Evolutionary conservation across 2,888 invertebrate genomes (phyloP).

Genomic region (Eustalomyia histrio): DNA sequence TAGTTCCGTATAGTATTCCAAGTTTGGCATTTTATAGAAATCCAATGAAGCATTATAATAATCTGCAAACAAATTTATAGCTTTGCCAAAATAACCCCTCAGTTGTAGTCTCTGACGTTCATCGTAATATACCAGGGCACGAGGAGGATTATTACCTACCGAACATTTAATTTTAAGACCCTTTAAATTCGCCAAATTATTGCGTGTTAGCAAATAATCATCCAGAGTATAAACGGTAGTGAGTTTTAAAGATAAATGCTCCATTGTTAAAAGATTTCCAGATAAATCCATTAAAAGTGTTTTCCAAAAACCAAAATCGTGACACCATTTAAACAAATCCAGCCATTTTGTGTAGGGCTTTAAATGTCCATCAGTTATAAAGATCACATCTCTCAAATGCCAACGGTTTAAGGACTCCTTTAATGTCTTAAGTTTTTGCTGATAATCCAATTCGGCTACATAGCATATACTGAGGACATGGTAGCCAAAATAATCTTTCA

Average conservation of each 20-base stretch:
- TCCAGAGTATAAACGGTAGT: not conserved
- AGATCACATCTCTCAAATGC: not conserved
- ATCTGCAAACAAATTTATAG: constrained; percentile 50
- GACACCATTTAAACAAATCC: constrained; percentile 7
- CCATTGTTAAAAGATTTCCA: not conserved
- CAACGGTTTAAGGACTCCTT: constrained; percentile 2
- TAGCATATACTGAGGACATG: constrained; percentile 8
- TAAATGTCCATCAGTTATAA: not conserved
- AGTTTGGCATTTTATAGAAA: constrained; percentile 52
- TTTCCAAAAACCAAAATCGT: constrained; percentile 18
- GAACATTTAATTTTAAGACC: constrained; percentile 41
- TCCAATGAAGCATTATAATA: too few species aligned
- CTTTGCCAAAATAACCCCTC: constrained; percentile 43
- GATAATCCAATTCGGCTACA: not conserved
- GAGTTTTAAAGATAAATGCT: not conserved
- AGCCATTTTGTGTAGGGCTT: not conserved
- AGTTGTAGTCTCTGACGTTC: not conserved
- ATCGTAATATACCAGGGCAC: constrained; percentile 31
- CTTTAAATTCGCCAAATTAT: constrained; percentile 11
- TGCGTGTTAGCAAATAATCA: not conserved
- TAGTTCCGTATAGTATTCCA: not conserved
- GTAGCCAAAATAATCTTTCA: not conserved
- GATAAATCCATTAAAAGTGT: not conserved
- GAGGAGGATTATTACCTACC: constrained; percentile 47
- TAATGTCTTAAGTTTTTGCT: not conserved